Evolutionary conservation across 1,140 invertebrate species (phyloP).

Genomic region (Amyelois transitella): DNA sequence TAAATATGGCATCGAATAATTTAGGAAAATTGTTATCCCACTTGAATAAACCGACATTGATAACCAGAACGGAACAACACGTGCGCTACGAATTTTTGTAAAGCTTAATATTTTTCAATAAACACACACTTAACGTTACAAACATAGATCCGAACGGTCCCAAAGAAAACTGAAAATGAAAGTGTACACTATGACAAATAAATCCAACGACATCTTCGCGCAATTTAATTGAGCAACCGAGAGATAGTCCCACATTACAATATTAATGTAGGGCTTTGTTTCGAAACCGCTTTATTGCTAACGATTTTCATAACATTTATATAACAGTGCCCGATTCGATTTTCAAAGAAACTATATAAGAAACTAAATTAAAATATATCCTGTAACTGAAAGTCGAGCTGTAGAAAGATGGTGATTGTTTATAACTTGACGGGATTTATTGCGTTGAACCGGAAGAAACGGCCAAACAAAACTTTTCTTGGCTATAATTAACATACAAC

Average conservation of each 20-base stretch:
- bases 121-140: not conserved
- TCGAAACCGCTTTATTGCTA: not conserved
- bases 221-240: constrained; percentile 2
- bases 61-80: constrained; percentile 28
- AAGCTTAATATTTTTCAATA: not conserved
- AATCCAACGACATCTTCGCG: not conserved
- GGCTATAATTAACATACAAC: constrained; percentile 44
- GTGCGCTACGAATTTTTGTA: not conserved
- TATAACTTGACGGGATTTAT: constrained; percentile 36
- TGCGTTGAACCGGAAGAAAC: constrained; percentile 38
- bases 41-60: constrained; percentile 36
- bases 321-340: not conserved
- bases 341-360: not conserved
- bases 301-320: constrained; percentile 2
- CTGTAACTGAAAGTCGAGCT: constrained; percentile 17
- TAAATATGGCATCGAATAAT: constrained; percentile 1
- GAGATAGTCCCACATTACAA: constrained; percentile 11
- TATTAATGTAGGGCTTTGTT: constrained; percentile 13
- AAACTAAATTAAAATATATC: not conserved
- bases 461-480: constrained; percentile 34
- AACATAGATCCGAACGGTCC: not conserved
- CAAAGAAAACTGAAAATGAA: not conserved
- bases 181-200: not conserved
- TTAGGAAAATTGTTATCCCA: constrained; percentile 20
- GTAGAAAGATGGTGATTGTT: constrained; percentile 32